Conservation (phyloP, 2,797 vertebrate genomes). For the Channallabes apus region DNA sequence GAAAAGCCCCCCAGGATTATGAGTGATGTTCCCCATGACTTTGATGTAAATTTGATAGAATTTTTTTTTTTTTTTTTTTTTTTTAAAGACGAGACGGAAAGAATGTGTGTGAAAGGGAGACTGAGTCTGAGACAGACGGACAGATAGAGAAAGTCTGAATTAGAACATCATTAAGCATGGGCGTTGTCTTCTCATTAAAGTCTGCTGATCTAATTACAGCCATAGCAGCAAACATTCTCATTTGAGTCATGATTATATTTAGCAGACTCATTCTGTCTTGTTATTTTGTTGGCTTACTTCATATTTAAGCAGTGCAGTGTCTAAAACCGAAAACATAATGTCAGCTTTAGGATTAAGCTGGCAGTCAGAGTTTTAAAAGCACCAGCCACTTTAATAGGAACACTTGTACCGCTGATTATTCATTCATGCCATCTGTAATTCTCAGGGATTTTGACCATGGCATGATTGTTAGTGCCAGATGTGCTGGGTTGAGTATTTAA, state of each 20-base stretch:
- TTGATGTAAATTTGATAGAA: conserved; percentile 59
- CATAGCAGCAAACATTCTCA: conserved; percentile 28
- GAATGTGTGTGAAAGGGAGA: conserved; percentile 1
- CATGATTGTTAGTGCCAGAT: not conserved
- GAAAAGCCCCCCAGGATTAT: conserved; percentile 37
- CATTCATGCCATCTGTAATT: not conserved
- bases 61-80: conserved; percentile 29
- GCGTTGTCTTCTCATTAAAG: conserved; percentile 29
- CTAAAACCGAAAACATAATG: not conserved
- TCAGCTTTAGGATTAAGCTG: not conserved
- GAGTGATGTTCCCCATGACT: conserved; percentile 53
- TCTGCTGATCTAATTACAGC: conserved; percentile 31
- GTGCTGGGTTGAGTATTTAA: not conserved
- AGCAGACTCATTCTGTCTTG: conserved; percentile 10
- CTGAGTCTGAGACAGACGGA: conserved; percentile 4
- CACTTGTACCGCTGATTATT: not conserved
- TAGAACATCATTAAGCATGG: conserved; percentile 39
- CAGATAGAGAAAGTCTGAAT: conserved; percentile 11
- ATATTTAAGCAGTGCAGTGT: not conserved
- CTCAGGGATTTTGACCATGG: not conserved
- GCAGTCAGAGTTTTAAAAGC: not conserved
- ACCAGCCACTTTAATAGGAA: not conserved
- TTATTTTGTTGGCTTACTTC: not conserved
- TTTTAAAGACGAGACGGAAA: conserved; percentile 11
- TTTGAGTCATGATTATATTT: conserved; percentile 40